Base-by-base conservation (phyloP, 2,113 vertebrate species). In the Myodes glareolus region DNA sequence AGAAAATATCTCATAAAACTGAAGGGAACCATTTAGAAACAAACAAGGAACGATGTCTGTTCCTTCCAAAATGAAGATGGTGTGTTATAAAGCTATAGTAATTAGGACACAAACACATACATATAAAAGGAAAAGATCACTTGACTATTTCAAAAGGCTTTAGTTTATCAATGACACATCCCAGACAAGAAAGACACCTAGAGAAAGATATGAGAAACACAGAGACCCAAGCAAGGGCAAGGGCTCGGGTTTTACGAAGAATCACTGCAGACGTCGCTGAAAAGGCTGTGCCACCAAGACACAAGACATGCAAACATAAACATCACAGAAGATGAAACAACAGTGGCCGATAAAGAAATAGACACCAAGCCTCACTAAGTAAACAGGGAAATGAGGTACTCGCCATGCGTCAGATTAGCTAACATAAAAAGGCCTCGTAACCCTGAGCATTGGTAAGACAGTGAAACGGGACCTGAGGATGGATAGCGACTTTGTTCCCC, bases 171-270 rank as follows among this genome's bases (percentile, higher is more conserved):
- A 72, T 72, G 29, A 67, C 3, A n/a, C 14, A 82, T 29, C 55
- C 81, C 2, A 85, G 91, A 85, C 84, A 88, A 92, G 61, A 11
- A 76, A 85, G 81, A 81, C n/a, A 95, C 72, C 45, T 68, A 95
- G 68, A 19, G 91, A 96, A 87, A 92, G 65, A 42, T 21, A 70
- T 2, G 55, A 75, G 19, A 50, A 85, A 94, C 67, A 73, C 75
- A 63, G 33, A 68, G 45, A 96, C 68, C 23, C n/a, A 78, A 70
- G 13, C 73, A 78, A 97, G 8, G 45, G n/a, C n/a, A 67, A 76
- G 21, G 33, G 29, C 67, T 96, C 58, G 52, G 52, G 33, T 81
- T 82, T 92, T 55, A 67, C 45, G 58, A 87, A 88, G 23, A 84
- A 77, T 61, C 61, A 91, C 68, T 73, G 63, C 36, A 93, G 63